phyloP scores from a whole-genome alignment of 2,797 vertebrate genomes.

The Falco naumanni region DNA sequence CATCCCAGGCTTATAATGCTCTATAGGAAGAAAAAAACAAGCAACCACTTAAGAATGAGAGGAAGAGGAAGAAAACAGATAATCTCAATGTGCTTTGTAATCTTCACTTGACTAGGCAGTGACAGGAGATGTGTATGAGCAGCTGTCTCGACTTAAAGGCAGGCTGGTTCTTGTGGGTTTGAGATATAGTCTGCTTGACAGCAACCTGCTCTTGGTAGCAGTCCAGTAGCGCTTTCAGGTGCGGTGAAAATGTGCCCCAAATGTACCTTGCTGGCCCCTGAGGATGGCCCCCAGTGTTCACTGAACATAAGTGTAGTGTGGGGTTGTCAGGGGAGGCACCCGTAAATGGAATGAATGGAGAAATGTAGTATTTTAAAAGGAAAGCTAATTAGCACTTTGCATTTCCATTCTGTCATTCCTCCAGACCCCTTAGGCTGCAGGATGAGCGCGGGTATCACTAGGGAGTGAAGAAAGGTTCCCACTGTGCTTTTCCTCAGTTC shows the following conservation, averaged over 20 bases:
- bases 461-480: not conserved
- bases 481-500: not conserved
- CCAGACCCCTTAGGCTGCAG: not conserved
- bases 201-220: not conserved
- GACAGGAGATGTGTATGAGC: not conserved
- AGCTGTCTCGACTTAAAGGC: not conserved
- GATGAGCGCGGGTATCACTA: not conserved
- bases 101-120: constrained; percentile 3
- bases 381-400: not conserved
- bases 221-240: not conserved
- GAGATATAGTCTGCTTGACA: not conserved
- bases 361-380: not conserved
- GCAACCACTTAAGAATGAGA: constrained; percentile 8
- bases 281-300: not conserved
- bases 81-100: constrained; percentile 35
- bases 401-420: not conserved
- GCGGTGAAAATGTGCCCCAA: not conserved
- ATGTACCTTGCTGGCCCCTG: not conserved
- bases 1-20: not conserved
- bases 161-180: not conserved
- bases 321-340: not conserved
- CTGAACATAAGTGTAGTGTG: not conserved
- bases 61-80: constrained; percentile 4
- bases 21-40: constrained; percentile 18
- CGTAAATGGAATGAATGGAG: not conserved